These are phyloP conservation scores for Dicycla oo DNA, from an alignment of 2,888 invertebrate genomes.

Conservation along the genomic window DNA sequence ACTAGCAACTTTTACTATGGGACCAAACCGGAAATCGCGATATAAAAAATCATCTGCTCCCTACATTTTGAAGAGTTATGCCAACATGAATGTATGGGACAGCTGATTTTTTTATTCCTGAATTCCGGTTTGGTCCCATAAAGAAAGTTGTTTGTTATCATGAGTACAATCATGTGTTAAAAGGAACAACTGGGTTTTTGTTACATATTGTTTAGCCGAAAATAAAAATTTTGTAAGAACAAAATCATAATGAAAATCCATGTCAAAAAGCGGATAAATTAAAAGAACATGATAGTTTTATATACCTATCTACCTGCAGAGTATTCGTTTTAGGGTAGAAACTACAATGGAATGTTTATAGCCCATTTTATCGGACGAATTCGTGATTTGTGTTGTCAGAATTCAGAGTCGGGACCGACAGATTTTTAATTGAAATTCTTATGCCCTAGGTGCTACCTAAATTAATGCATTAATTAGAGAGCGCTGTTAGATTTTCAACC, in stretches of 20 bases:
- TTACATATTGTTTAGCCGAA: too few species aligned
- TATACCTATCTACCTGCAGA: neutral
- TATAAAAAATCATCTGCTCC: too few species aligned
- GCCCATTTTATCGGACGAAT: conserved; percentile 6
- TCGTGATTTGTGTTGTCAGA: neutral
- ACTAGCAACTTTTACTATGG: too few species aligned
- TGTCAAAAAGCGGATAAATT: neutral
- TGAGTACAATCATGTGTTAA: too few species aligned
- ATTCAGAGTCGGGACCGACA: neutral
- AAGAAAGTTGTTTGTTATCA: too few species aligned
- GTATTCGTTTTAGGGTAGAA: neutral
- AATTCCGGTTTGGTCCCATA: too few species aligned
- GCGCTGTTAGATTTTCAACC: neutral
- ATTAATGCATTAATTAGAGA: neutral
- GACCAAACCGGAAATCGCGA: too few species aligned
- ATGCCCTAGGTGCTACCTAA: neutral
- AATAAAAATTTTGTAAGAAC: neutral
- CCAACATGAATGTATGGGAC: too few species aligned
- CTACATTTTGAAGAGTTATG: too few species aligned
- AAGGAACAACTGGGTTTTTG: too few species aligned
- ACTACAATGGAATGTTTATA: conserved; percentile 8
- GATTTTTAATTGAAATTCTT: conserved; percentile 22
- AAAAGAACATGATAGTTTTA: neutral
- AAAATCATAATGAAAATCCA: neutral
- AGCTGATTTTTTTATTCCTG: too few species aligned